Evolutionary conservation across 2,113 vertebrate genomes (phyloP).

Genomic region (Acrocephalus arundinaceus): DNA sequence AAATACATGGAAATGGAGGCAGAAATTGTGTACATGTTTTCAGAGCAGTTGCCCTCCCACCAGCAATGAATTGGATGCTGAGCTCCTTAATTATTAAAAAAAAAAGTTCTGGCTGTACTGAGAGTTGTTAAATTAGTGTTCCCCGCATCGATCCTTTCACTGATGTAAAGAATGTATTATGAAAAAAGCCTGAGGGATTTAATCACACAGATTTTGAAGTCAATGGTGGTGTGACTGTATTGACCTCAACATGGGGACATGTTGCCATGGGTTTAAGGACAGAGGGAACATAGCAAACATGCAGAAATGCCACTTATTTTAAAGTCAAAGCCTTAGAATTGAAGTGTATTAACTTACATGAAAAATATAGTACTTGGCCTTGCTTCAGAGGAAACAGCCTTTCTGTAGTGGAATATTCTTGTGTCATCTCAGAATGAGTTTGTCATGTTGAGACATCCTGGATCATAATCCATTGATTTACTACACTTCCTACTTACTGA

Average conservation of each 20-base stretch:
- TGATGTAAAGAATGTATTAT: background rate
- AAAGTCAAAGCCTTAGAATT: background rate
- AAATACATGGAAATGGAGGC: background rate
- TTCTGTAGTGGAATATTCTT: background rate
- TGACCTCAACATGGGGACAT: background rate
- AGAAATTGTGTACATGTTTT: background rate
- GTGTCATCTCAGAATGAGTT: background rate
- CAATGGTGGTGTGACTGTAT: background rate
- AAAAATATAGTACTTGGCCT: background rate
- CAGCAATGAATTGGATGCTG: background rate
- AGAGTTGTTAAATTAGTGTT: background rate
- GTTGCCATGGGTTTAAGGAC: background rate
- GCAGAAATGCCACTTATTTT: background rate
- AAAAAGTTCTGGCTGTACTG: background rate
- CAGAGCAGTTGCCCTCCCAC: background rate
- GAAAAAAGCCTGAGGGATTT: background rate
- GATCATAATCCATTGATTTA: background rate
- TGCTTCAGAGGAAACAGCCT: background rate
- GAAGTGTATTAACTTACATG: background rate
- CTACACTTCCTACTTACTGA: background rate
- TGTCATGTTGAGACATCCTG: background rate
- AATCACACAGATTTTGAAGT: background rate
- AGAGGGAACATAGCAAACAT: accelerated
- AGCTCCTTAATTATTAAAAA: background rate
- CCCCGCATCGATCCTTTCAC: background rate